Base-by-base conservation (phyloP, 2,888 invertebrate genomes). In the Fragum sueziense region DNA sequence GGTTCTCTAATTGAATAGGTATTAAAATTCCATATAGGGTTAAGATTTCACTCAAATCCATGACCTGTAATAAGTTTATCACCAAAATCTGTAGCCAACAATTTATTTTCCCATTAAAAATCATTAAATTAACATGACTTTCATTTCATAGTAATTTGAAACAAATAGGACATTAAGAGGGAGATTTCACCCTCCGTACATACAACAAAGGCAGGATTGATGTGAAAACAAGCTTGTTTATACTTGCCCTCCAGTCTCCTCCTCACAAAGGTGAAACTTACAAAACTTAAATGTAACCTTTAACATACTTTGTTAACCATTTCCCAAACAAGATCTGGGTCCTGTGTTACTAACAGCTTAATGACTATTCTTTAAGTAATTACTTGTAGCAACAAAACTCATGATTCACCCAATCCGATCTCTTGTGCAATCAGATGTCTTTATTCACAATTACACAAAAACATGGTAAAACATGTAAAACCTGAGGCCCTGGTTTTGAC, bases 111-210 rank as follows among this genome's bases (percentile, higher is more conserved):
- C 57, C 79, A 76, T 80, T 80, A 73, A 73, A 65, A 65, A 52
- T 80, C 76, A 77, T 74, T 76, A 76, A 77, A 80, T 54, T 79
- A 67, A 70, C 79, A 76, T 79, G 76, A 76, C 76, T 68, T 70
- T 74, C 70, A 80, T 77, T 80, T 77, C 76, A 80, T 68, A 80
- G 76, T 70, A 70, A 77, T 74, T 74, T 70, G 51, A 37, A 67
- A 80, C 80, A 80, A 80, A 73, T 70, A 59, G 41, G 62, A 22
- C 57, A 76, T 80, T 76, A 54, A 76, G 69, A 20, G 29, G 33
- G 6, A 2, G 61, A 61, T 61, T 61, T 61, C 31, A n/a, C 31
- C 61, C 29, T 31, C 61, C 20, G n/a, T 31, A 33, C n/a, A 33
- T 27, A 33, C 11, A n/a, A 61, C n/a, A n/a, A 61, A 27, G n/a